Conservation (phyloP, 2,797 vertebrate genomes). For the Picus viridis region DNA sequence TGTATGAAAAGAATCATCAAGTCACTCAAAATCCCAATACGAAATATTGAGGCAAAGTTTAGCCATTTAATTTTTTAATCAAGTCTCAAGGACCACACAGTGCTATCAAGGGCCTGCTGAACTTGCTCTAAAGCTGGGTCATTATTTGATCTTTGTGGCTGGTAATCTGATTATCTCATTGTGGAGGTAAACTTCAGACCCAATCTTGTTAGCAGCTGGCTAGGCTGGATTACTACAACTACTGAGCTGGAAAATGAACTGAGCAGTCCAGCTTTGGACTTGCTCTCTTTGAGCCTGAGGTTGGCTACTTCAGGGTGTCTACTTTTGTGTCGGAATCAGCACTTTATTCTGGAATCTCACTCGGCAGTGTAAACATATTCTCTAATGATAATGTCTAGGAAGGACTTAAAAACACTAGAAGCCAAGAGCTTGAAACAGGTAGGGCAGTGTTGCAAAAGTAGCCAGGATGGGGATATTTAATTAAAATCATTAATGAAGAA, state of each 20-base stretch:
- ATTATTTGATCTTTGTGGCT: conserved; percentile 99
- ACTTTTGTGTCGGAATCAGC: conserved; percentile 89
- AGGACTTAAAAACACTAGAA: conserved; percentile 39
- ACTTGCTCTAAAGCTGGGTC: conserved; percentile 99
- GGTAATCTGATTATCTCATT: conserved; percentile 99
- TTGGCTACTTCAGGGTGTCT: conserved; percentile 87
- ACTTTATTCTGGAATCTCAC: conserved; percentile 88
- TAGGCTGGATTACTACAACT: conserved; percentile 96
- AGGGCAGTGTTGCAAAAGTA: conserved; percentile 56
- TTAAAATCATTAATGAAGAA: conserved; percentile 81
- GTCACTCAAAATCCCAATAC: conserved; percentile 82
- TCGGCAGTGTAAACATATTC: conserved; percentile 81
- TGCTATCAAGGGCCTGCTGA: conserved; percentile 97
- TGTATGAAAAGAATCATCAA: conserved; percentile 80
- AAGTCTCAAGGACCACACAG: conserved; percentile 99
- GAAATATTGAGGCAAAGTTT: conserved; percentile 86
- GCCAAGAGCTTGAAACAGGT: conserved; percentile 62
- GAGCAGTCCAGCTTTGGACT: conserved; percentile 99
- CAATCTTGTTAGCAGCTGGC: conserved; percentile 99
- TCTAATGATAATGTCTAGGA: conserved; percentile 48
- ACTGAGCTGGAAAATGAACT: conserved; percentile 99
- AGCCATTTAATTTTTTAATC: conserved; percentile 94
- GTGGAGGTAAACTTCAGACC: conserved; percentile 99
- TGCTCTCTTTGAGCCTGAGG: conserved; percentile 93
- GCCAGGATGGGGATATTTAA: conserved; percentile 56